Evolutionary conservation across 2,888 invertebrate genomes (phyloP).

Genomic region (Plagodis dolabraria): DNA sequence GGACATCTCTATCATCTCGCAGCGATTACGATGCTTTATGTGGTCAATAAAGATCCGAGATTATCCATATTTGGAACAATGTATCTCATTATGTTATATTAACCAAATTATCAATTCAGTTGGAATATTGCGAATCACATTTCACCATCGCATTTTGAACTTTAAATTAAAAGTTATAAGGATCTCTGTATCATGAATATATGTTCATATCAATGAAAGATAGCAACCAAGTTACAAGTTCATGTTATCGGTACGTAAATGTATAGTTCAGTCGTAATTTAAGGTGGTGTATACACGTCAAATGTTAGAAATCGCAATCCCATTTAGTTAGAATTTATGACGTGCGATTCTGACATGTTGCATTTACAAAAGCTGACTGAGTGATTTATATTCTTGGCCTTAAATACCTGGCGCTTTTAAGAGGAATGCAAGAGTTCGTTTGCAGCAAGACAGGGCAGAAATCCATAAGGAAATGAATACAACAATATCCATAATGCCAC

Average conservation of each 20-base stretch:
- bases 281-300: constrained; percentile 27
- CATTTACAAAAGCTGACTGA: constrained; percentile 2
- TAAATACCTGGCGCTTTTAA: too few relatives aligned
- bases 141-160: neutral
- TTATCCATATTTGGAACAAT: constrained; percentile 45
- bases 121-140: neutral
- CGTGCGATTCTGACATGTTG: constrained; percentile 31
- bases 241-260: neutral
- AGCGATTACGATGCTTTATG: constrained; percentile 40
- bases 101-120: constrained; percentile 3
- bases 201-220: too few relatives aligned
- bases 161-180: neutral
- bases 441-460: too few relatives aligned
- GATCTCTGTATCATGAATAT: neutral
- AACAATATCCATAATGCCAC: too few relatives aligned
- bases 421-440: too few relatives aligned
- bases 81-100: constrained; percentile 37
- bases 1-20: constrained; percentile 44
- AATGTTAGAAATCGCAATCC: constrained; percentile 26
- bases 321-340: constrained; percentile 29
- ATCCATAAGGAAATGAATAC: too few relatives aligned
- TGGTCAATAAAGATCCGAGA: constrained; percentile 46
- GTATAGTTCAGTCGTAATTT: constrained; percentile 7
- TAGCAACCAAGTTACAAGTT: too few relatives aligned
- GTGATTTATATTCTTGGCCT: constrained; percentile 1